Base-by-base conservation (phyloP, 1,140 invertebrate species). In the Thaumatotibia leucotreta region DNA sequence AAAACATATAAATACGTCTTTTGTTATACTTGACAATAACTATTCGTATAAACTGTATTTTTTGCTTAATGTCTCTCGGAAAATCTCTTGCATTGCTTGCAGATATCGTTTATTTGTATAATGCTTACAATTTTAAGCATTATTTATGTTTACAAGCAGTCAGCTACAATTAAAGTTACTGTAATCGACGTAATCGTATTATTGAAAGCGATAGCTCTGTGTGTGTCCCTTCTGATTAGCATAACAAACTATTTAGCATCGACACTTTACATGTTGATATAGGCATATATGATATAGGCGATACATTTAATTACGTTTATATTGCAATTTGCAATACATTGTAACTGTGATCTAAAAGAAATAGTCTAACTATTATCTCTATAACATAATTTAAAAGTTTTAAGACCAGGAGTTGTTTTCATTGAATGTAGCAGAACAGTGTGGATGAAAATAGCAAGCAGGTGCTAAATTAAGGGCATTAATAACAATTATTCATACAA, bases 141-240 rank as follows among this genome's bases (percentile, higher is more conserved):
- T n/a, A n/a, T n/a, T n/a, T n/a, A n/a, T n/a, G n/a, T n/a, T n/a
- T n/a, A n/a, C n/a, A n/a, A n/a, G n/a, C n/a, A n/a, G n/a, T n/a
- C n/a, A n/a, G n/a, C n/a, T n/a, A n/a, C n/a, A n/a, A n/a, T n/a
- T n/a, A n/a, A n/a, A n/a, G n/a, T n/a, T n/a, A 45, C 39, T 45
- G 17, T 45, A 20, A 14, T 14, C 35, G n/a, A n/a, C 20, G 31
- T 31, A 14, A 52, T 65, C 65, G 69, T 65, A 63, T 64, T 58
- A 70, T 69, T 39, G 75, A 77, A 77, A 77, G 75, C 71, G 72
- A 77, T 63, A 69, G 62, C 65, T 39, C 67, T 70, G 54, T 70
- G 67, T 70, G 54, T 70, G 67, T 71, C 67, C 66, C 66, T 35
- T 49, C 33, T 27, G 54, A 77, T 77, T 77, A 71, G 64, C 49